Percentiles rank a stretch among this genome's conserved stretches.
phyloP scores from a whole-genome alignment of 2,113 vertebrate genomes.

The Muntiacus muntjak region DNA sequence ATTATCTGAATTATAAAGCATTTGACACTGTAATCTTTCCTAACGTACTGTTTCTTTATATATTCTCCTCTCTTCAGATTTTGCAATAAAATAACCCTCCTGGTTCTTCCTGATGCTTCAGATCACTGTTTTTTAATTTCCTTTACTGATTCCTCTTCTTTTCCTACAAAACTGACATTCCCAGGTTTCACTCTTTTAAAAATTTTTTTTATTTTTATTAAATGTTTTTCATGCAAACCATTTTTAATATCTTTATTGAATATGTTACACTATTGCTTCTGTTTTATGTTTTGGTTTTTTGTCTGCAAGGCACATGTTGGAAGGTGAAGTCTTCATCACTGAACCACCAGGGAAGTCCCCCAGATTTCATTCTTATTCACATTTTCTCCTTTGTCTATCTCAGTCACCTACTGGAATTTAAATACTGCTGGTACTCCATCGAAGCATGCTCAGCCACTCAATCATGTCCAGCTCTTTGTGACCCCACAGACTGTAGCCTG shows the following conservation, averaged over 20 bases:
- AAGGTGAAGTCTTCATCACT: background rate
- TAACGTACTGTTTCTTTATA: background rate
- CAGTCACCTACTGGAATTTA: background rate
- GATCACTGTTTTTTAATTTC: background rate
- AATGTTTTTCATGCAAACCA: background rate
- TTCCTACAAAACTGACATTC: background rate
- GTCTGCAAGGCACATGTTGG: background rate
- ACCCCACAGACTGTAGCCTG: background rate
- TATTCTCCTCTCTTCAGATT: background rate
- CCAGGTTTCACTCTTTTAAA: background rate
- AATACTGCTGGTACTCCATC: background rate
- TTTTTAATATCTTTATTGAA: background rate
- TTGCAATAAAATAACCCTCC: background rate
- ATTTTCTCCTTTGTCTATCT: background rate
- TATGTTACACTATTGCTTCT: background rate
- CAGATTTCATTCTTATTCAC: background rate
- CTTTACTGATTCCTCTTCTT: background rate
- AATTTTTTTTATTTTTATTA: background rate
- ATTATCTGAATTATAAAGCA: background rate
- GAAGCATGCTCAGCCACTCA: background rate
- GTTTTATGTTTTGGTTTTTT: background rate
- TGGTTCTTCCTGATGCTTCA: background rate
- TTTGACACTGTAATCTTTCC: background rate
- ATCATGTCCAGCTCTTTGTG: background rate
- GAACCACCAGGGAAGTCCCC: background rate